Conservation (phyloP, 92 coral and sea anemone genomes). For the Porites rus region DNA sequence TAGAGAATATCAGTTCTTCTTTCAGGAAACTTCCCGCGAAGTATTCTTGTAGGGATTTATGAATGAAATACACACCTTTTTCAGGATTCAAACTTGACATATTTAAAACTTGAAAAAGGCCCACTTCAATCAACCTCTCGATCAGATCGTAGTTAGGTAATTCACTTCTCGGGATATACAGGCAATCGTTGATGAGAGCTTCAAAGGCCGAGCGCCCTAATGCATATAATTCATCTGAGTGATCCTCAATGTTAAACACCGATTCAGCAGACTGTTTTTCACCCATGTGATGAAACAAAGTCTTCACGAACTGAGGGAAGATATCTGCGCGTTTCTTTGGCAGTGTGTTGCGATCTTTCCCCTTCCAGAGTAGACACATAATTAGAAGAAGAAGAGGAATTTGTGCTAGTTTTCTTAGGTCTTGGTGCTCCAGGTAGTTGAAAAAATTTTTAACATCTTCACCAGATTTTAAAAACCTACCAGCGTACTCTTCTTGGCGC, state of each 20-base stretch:
- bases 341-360: not conserved
- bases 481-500: not conserved
- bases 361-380: not conserved
- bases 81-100: not conserved
- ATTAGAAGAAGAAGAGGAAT: slow-evolving; percentile 17
- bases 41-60: slow-evolving; percentile 4
- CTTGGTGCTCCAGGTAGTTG: not conserved
- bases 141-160: not conserved
- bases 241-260: not conserved
- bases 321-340: slow-evolving; percentile 20
- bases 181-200: not conserved
- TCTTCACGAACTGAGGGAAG: not conserved
- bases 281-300: not conserved
- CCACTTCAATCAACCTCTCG: not conserved
- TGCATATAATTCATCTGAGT: not conserved
- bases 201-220: slow-evolving; percentile 5
- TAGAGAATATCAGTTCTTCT: not conserved
- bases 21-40: not conserved
- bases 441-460: not conserved
- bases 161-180: not conserved
- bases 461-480: not conserved
- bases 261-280: not conserved
- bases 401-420: not conserved
- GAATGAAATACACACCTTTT: not conserved
- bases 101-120: not conserved